Evolutionary conservation across 2,113 vertebrate genomes (phyloP).

Genomic region (Grallaria varia): DNA sequence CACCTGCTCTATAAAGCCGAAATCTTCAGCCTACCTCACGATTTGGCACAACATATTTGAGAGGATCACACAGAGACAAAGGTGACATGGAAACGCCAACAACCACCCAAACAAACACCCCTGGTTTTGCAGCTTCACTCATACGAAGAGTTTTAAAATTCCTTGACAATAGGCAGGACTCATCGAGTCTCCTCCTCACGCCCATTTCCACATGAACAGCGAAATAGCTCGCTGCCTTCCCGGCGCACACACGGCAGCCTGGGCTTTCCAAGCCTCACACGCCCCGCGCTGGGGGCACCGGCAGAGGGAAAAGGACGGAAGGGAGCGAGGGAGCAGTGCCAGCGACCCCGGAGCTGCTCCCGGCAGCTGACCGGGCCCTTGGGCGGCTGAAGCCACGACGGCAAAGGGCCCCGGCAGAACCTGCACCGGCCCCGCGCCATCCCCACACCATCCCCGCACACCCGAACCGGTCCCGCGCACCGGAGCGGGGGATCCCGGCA

Average conservation of each 20-base stretch:
- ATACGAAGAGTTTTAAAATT: too few species aligned
- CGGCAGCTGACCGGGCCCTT: background rate
- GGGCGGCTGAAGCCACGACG: fast-evolving
- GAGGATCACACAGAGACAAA: background rate
- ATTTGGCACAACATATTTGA: background rate
- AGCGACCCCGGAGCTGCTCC: background rate
- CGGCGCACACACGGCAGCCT: fast-evolving
- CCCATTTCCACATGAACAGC: too few species aligned
- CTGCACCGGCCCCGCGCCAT: too few species aligned
- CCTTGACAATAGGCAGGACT: background rate
- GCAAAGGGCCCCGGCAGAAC: background rate
- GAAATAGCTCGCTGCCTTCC: background rate
- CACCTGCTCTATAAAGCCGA: background rate
- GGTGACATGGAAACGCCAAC: fast-evolving
- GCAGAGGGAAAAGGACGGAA: background rate
- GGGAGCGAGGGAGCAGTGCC: too few species aligned
- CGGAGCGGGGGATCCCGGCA: fast-evolving
- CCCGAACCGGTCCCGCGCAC: background rate
- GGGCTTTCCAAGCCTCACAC: fast-evolving
- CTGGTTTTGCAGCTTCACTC: background rate
- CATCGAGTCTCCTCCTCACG: background rate
- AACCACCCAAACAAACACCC: fast-evolving
- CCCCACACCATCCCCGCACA: background rate
- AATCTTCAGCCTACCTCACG: background rate
- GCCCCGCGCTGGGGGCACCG: fast-evolving